Evolutionary conservation across 2,888 invertebrate genomes (phyloP), one percentile per base, ranked within the genome.

Genomic region (Protodeltote pygarga): DNA sequence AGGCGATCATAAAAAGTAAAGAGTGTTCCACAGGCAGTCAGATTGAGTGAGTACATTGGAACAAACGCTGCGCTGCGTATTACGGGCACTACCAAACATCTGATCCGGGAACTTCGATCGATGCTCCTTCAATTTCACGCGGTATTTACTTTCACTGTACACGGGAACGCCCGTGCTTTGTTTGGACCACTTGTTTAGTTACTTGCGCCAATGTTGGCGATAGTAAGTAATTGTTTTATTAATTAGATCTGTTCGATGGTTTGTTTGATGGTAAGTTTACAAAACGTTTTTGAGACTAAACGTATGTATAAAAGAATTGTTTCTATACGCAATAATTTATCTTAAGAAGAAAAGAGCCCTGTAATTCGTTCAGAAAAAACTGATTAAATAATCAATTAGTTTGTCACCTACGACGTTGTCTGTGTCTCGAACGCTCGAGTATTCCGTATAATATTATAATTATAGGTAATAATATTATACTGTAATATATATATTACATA

Each of bases 121-220:
- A 76, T 76, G 77, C 75, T 69, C 62, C 77, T 80, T 78, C 82
- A 78, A 83, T 83, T 82, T 82, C 81, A 80, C 83, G 83, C 76
- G 61, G 73, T 81, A 82, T 83, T 86, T 84, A 81, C 81, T 83
- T 79, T 71, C 70, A 75, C 75, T 81, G 77, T 79, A 65, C 69
- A 69, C 50, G 49, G 60, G 65, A 50, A 57, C 39, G 39, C 31
- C 31, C 27, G 48, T 69, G 77, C 64, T 57, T 16, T 49, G 62
- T 75, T 71, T 55, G 53, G 41, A 59, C 35, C 24, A 28, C 29
- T 47, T 39, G 41, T 21, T 34, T 20, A 47, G 28, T 34, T 50
- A 23, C 52, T 64, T 15, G 33, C 29, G 34, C 60, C 28, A 51
- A 31, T 31, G 14, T 35, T 41, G 16, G 16, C 19, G 29, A 34